Evolutionary conservation across 2,113 vertebrate genomes (phyloP).

Genomic region (Nymphicus hollandicus): DNA sequence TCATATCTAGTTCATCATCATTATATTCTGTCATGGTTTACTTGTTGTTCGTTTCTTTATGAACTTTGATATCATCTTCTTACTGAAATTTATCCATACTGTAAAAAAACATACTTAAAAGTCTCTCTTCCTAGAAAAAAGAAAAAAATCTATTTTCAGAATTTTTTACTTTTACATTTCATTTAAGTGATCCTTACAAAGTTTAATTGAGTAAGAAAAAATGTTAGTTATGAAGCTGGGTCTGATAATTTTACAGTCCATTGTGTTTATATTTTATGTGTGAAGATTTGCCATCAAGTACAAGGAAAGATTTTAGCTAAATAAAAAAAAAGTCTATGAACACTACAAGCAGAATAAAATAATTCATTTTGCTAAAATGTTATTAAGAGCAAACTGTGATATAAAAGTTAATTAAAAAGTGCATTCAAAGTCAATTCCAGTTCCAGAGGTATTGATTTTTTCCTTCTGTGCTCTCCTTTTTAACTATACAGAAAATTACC

Average conservation of each 20-base stretch:
- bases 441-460: neutral
- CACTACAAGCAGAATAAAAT: neutral
- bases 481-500: neutral
- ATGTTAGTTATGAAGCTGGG: neutral
- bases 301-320: neutral
- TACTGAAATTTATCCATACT: neutral
- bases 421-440: neutral
- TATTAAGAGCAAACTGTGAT: neutral
- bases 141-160: neutral
- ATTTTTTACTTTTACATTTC: neutral
- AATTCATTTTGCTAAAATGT: neutral
- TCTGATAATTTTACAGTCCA: neutral
- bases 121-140: neutral
- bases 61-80: neutral
- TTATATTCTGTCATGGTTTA: neutral
- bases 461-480: neutral
- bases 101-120: neutral
- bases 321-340: neutral
- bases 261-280: neutral
- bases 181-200: neutral
- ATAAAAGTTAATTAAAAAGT: constrained; percentile 4
- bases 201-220: neutral
- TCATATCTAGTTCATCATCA: neutral
- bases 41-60: neutral
- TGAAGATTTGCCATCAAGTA: neutral